phyloP scores from a whole-genome alignment of 1,140 invertebrate species.

The Ditylenchus dipsaci region DNA sequence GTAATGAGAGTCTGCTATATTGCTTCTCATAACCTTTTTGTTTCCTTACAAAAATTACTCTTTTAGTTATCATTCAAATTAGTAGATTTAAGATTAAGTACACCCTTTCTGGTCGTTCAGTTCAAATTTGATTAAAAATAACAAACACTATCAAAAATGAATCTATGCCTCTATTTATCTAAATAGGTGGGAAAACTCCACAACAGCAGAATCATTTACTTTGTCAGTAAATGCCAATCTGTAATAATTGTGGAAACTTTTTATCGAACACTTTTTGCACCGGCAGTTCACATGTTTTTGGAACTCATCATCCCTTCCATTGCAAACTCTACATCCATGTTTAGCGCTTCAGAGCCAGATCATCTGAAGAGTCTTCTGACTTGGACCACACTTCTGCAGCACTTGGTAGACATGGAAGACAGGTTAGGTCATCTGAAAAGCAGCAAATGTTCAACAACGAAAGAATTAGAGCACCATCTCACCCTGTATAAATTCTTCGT shows the following conservation, averaged over 20 bases:
- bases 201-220: neutral
- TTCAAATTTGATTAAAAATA: neutral
- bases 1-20: no score
- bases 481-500: conserved; percentile 37
- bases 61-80: no score
- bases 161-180: neutral
- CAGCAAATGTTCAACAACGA: neutral
- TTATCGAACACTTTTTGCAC: neutral
- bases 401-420: no score
- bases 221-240: neutral
- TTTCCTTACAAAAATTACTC: no score
- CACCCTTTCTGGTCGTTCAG: no score
- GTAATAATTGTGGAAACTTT: neutral
- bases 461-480: neutral
- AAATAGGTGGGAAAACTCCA: neutral
- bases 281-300: neutral
- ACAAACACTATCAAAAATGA: neutral
- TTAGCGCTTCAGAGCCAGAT: neutral
- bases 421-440: neutral
- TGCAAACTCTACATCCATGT: neutral
- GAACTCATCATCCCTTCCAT: neutral
- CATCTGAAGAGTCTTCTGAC: neutral
- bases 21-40: no score
- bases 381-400: no score
- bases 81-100: no score